Evolutionary conservation across 1,140 invertebrate species (phyloP).

Genomic region (Tenebrio molitor): DNA sequence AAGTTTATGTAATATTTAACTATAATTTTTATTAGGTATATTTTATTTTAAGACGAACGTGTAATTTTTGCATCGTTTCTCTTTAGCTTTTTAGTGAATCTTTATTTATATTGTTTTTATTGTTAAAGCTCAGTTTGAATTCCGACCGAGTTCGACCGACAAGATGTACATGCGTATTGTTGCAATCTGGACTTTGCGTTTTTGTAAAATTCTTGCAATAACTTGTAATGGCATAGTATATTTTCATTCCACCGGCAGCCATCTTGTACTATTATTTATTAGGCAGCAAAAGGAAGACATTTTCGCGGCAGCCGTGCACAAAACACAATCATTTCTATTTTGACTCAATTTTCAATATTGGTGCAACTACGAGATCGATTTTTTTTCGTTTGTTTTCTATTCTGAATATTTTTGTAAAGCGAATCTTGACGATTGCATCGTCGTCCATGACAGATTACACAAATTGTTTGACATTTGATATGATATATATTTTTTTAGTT

Average conservation of each 20-base stretch:
- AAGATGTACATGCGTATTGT: constrained; percentile 53
- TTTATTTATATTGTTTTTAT: constrained; percentile 48
- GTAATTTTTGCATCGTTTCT: constrained; percentile 58
- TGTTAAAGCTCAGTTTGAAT: constrained; percentile 41
- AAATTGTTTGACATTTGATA: constrained; percentile 61
- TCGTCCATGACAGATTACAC: constrained; percentile 57
- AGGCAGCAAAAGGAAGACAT: constrained; percentile 52
- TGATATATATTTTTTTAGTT: constrained; percentile 63
- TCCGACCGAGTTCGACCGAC: constrained; percentile 20
- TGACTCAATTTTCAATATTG: constrained; percentile 54
- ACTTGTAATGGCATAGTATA: constrained; percentile 45
- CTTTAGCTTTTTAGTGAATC: constrained; percentile 57
- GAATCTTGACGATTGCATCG: constrained; percentile 53
- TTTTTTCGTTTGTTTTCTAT: constrained; percentile 20
- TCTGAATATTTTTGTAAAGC: constrained; percentile 32
- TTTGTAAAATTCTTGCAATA: constrained; percentile 46
- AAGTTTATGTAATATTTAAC: constrained; percentile 53
- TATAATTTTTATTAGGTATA: constrained; percentile 56
- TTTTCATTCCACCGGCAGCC: constrained; percentile 59
- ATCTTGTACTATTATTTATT: constrained; percentile 45
- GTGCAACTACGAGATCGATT: constrained; percentile 48
- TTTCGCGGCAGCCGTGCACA: constrained; percentile 25
- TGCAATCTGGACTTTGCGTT: constrained; percentile 40
- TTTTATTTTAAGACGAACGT: constrained; percentile 57
- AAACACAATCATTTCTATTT: constrained; percentile 36